Evolutionary conservation across 37 sponge, comb jelly and placozoan species (phyloP), one percentile per base, ranked within the genome.

Genomic region (Halisarca cf. caerulea): DNA sequence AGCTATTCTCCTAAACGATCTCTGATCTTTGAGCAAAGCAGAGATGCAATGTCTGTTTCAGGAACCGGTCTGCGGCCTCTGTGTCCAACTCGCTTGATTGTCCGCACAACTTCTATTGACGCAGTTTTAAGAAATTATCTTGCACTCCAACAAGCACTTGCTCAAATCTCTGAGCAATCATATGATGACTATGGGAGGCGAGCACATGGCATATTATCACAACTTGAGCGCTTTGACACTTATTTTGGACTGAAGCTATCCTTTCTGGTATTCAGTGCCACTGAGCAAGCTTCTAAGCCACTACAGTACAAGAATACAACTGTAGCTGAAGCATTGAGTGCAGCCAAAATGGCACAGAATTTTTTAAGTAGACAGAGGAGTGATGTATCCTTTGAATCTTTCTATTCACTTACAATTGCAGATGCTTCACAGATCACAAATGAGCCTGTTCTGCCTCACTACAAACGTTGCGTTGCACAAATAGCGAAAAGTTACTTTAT

Each of bases 41-140:
- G 53, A 51, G 44, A 82, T 41, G 43, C 35, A 45, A 39, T 83
- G 51, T 20, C 32, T 33, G 21, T 54, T 24, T 27, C 35, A n/a
- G 28, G 34, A 21, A 24, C 58, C 32, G 27, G 28, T 27, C 33
- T 85, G 15, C 34, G 59, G 27, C 82, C 72, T 30, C 60, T 86
- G 15, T 86, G 87, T 61, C 87, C 87, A 11, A 86, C 87, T 35
- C 28, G 83, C 42, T 87, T 74, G 83, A 87, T 83, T 24, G 83
- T 87, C 8, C 45, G 59, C 20, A 87, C 11, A 24, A 35, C 34
- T 27, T 69, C 83, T 30, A 83, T 87, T 43, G 47, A 75, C 24
- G 78, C 89, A 37, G 80, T 83, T 54, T 5, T 88, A 28, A 66
- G 40, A 44, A 83, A 88, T 70, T 88, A 74, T 61, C 59, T 59